Base-by-base conservation (phyloP, 2,888 invertebrate genomes). In the Hofmannophila pseudospretella region DNA sequence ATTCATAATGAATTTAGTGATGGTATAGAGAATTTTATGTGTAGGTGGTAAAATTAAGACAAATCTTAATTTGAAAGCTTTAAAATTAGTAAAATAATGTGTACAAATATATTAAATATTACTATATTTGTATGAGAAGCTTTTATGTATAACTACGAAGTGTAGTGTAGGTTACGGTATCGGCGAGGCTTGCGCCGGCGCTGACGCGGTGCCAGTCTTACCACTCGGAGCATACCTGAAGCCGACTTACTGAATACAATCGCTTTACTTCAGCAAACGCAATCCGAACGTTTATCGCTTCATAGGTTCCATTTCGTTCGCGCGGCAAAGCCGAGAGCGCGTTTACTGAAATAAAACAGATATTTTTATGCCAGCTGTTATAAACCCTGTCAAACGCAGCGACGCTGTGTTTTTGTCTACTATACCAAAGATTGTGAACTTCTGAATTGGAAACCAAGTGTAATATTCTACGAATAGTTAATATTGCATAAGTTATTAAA, bases 31-130 rank as follows among this genome's bases (percentile, higher is more conserved):
- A 53, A 52, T 52, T 60, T 47, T 52, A 54, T 54, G 61, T 56
- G 49, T 65, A 59, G 57, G 59, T 65, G 63, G 58, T 65, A 64
- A 62, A 65, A 66, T 69, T 68, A 67, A 73, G 72, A 74, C 71
- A 71, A 71, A 69, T 76, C 75, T 78, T 70, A 75, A 75, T 78
- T 74, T 74, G 74, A 78, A 72, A 81, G 81, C 81, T 80, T 81
- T 82, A 81, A 81, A 67, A 68, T 65, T 72, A 71, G 70, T 64
- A 62, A 71, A 63, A 61, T 69, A 70, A 69, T 64, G 59, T 76
- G 79, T 78, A 76, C 75, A 73, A 71, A 64, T 63, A 63, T 61
- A 54, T 60, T 53, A 51, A 52, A 56, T 60, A 48, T 53, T 48
- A 52, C 51, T 42, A 51, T 52, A 55, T 58, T 54, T 54, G 51